Evolutionary conservation across 1,140 invertebrate species (phyloP), one percentile per base, ranked within the genome.

Genomic region (Ceratina calcarata): DNA sequence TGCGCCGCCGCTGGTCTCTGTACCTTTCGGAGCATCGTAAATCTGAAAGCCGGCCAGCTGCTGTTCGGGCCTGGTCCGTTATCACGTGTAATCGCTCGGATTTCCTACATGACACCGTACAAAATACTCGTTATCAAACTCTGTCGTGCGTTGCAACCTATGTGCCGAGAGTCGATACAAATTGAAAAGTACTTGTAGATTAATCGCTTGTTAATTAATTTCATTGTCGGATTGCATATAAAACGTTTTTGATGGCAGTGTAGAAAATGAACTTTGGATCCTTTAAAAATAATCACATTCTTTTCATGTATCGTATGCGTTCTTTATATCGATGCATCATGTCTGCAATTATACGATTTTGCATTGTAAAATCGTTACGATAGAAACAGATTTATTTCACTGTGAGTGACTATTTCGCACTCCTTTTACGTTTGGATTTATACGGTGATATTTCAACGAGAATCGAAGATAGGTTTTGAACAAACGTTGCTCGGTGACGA

Each of bases 21-120:
- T 82, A 69, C 77, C 57, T 62, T 64, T 65, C n/a, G 68, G 55
- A 58, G 57, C 72, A 78, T 51, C 80, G 80, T 84, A 84, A 84
- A 82, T 73, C 51, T 32, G 62, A 71, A 70, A 60, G 65, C 20
- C 24, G 53, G n/a, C 67, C 60, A 65, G 49, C 58, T 64, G 49
- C 58, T 64, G 61, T 65, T 61, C 62, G 24, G 15, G 27, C 16
- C 15, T 22, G 22, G 10, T 15, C 32, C 16, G 12, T 7, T 71
- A 22, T 58, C n/a, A 58, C 18, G 20, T 22, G 22, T 45, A 49
- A 45, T 58, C 16, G 49, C 22, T 53, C 20, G 49, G 8, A 27
- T 69, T 69, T 53, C 32, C 67, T 32, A 55, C 15, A 13, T 24
- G 66, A 16, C 24, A 27, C 8, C 32, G 57, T 20, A 7, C 57